Percentiles rank a stretch among this genome's conserved stretches.
phyloP scores from a whole-genome alignment of 1,140 invertebrate species.

The Hyles euphorbiae region DNA sequence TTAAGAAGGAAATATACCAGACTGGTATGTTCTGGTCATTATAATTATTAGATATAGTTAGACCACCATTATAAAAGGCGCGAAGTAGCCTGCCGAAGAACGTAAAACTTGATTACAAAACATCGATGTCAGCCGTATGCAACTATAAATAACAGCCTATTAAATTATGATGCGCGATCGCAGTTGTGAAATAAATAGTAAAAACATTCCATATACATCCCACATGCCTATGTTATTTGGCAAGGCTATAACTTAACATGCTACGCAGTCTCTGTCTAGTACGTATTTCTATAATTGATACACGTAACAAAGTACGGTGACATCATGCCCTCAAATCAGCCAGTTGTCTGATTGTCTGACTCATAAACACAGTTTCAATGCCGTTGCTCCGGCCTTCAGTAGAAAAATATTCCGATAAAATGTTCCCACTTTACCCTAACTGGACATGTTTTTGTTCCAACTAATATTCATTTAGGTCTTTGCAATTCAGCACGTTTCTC shows the following conservation, averaged over 20 bases:
- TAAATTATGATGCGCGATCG: too few relatives aligned
- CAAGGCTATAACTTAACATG: conserved; percentile 32
- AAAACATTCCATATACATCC: background rate
- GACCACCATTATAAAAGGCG: too few relatives aligned
- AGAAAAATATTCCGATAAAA: conserved; percentile 4
- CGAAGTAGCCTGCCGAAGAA: too few relatives aligned
- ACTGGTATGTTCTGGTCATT: too few relatives aligned
- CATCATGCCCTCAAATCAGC: conserved; percentile 54
- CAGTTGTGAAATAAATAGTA: background rate
- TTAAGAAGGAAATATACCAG: too few relatives aligned
- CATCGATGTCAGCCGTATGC: too few relatives aligned
- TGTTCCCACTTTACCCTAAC: conserved; percentile 7
- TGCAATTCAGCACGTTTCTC: too few relatives aligned
- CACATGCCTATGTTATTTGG: conserved; percentile 14
- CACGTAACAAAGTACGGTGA: conserved; percentile 29
- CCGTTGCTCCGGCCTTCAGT: conserved; percentile 24
- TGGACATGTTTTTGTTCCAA: background rate
- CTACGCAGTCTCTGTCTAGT: conserved; percentile 16
- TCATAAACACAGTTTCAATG: conserved; percentile 37
- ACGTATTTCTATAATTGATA: conserved; percentile 25
- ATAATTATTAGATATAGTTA: too few relatives aligned
- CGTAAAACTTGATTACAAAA: too few relatives aligned
- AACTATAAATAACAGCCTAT: too few relatives aligned
- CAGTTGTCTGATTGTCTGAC: conserved; percentile 37
- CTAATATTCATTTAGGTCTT: too few relatives aligned